Evolutionary conservation across 2,113 vertebrate genomes (phyloP).

Genomic region (Nyctibius bracteatus): DNA sequence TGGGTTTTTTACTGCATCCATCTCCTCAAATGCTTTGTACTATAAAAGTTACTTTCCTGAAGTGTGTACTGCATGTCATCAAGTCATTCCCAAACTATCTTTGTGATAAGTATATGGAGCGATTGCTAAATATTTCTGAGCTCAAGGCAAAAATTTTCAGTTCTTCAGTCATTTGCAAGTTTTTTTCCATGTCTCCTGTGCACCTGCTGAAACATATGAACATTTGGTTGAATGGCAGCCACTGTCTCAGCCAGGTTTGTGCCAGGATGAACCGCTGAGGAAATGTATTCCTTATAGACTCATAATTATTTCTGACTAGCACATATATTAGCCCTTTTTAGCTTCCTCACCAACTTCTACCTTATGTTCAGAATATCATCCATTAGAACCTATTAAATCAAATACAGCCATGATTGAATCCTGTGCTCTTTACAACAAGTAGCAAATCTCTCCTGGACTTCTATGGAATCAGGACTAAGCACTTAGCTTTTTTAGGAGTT

Average conservation of each 20-base stretch:
- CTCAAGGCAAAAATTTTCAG: neutral
- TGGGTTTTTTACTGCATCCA: neutral
- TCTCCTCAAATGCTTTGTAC: neutral
- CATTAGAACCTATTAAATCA: neutral
- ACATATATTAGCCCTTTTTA: neutral
- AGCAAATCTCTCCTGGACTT: neutral
- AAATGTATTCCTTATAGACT: neutral
- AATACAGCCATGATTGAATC: neutral
- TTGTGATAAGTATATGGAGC: neutral
- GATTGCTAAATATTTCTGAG: neutral
- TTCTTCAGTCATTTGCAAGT: neutral
- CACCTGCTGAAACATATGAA: neutral
- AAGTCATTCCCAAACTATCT: neutral
- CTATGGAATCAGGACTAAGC: neutral
- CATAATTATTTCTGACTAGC: neutral
- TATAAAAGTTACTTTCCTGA: neutral
- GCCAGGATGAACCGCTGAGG: neutral
- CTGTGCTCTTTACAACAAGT: neutral
- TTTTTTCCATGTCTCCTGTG: neutral
- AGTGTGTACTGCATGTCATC: neutral
- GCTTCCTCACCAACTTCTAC: neutral
- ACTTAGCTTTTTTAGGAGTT: neutral
- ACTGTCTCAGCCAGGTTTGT: neutral
- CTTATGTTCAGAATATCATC: neutral
- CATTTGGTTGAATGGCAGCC: neutral